Base-by-base conservation (phyloP, 2,113 vertebrate genomes). In the Elephas maximus region DNA sequence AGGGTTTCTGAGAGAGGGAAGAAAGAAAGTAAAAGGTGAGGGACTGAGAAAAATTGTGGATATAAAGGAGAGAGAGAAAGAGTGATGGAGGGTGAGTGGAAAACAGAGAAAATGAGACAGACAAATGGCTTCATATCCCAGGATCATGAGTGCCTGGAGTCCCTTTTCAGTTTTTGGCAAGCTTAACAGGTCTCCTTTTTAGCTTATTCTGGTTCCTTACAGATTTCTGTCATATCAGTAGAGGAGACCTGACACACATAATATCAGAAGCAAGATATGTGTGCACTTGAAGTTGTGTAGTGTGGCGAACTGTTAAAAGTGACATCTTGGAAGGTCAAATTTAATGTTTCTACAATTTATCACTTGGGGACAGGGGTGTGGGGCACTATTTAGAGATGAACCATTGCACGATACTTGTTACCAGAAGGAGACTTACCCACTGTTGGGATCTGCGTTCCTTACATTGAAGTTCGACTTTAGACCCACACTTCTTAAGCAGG, bases 231-330 rank as follows among this genome's bases (percentile, higher is more conserved):
- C 74, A 37, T 81, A 26, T 81, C 21, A 11, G 17, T 7, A 62
- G 1, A 10, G 8, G 18, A 71, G 41, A 44, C 30, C 24, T 15
- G n/a, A 10, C 77, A 10, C 11, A 1, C 20, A 11, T 1, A 8
- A 12, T 5, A 12, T 10, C n/a, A 57, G 60, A 60, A n/a, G 28
- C 2, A 11, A n/a, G 8, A 28, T 6, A 1, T 17, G 0, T 2
- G 65, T 5, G 10, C 3, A 14, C 26, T 8, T 17, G 8, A 17
- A n/a, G 30, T 4, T 33, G 2, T 15, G 14, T 51, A 12, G 17
- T 7, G 0, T 11, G 1, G 69, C 30, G 44, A 3, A 37, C 76
- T 90, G 14, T 26, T 60, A 8, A 28, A 71, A 77, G 26, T 18
- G 77, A 33, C 6, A 2, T 65, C 23, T 30, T 33, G 23, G 48